A percentile compares a stretch with the other conserved stretches of the same genome.
Evolutionary conservation across 2,113 vertebrate species (phyloP).

Genomic region (Eptesicus fuscus): DNA sequence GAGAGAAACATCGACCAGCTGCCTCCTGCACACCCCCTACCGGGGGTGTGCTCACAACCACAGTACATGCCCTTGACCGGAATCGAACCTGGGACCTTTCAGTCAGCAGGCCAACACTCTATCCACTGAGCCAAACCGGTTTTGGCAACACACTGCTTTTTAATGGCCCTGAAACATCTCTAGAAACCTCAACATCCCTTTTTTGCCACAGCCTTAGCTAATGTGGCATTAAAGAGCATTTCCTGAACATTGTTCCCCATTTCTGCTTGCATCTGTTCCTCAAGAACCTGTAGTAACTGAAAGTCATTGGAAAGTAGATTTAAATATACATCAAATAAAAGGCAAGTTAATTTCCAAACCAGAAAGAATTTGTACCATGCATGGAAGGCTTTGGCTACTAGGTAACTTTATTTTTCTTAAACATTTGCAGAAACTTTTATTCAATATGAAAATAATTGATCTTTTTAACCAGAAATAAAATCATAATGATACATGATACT

Average conservation of each 20-base stretch:
- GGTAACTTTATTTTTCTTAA: conserved; percentile 1
- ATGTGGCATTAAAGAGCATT: not conserved
- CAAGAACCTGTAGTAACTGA: not conserved
- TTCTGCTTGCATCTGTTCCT: conserved; percentile 24
- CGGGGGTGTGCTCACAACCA: no score
- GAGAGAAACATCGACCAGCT: no score
- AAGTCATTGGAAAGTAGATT: not conserved
- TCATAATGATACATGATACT: not conserved
- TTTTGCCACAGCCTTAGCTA: not conserved
- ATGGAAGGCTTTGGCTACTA: not conserved
- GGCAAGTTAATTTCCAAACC: not conserved
- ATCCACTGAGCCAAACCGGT: no score
- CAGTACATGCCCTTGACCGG: no score
- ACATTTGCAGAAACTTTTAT: not conserved
- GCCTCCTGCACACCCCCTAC: no score
- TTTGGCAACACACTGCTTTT: not conserved
- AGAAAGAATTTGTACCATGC: not conserved
- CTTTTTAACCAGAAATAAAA: not conserved
- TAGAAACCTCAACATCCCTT: not conserved
- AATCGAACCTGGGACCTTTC: no score
- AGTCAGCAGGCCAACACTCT: no score
- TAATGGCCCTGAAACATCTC: not conserved
- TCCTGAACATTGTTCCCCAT: not conserved
- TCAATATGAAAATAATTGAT: not conserved
- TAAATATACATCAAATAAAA: not conserved